Conservation (phyloP, 1,140 invertebrate species). For the Drosophila pruinosa region DNA sequence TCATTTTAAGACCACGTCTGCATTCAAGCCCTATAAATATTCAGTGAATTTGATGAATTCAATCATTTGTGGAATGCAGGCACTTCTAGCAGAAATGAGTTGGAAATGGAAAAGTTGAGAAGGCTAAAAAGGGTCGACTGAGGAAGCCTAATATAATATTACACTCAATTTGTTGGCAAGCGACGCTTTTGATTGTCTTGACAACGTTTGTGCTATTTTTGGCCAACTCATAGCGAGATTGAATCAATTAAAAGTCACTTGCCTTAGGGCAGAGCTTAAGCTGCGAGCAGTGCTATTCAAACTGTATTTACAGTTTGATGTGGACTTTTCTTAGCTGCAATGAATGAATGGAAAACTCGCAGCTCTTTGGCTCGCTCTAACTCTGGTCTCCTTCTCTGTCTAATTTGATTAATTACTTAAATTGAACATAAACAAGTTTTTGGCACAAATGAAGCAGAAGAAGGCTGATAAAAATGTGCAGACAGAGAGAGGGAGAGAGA, state of each 20-base stretch:
- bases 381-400: no score
- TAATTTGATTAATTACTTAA: constrained; percentile 69
- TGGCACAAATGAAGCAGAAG: constrained; percentile 72
- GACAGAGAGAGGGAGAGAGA: background rate
- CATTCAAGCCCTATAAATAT: no score
- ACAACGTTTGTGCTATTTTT: constrained; percentile 21
- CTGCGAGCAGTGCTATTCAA: no score
- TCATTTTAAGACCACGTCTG: no score
- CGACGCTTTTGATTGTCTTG: background rate
- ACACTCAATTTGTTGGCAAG: background rate
- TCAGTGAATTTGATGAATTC: background rate
- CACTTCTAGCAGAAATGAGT: background rate
- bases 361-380: constrained; percentile 10
- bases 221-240: background rate
- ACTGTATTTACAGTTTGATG: no score
- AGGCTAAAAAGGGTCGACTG: background rate
- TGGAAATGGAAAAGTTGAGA: background rate
- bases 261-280: background rate
- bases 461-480: constrained; percentile 57
- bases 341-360: constrained; percentile 62
- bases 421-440: constrained; percentile 74
- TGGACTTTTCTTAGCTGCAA: no score
- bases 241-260: constrained; percentile 19
- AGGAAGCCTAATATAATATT: background rate
- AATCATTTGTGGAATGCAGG: background rate